Conservation (phyloP, 2,113 vertebrate genomes). For the Eulemur rufifrons region DNA sequence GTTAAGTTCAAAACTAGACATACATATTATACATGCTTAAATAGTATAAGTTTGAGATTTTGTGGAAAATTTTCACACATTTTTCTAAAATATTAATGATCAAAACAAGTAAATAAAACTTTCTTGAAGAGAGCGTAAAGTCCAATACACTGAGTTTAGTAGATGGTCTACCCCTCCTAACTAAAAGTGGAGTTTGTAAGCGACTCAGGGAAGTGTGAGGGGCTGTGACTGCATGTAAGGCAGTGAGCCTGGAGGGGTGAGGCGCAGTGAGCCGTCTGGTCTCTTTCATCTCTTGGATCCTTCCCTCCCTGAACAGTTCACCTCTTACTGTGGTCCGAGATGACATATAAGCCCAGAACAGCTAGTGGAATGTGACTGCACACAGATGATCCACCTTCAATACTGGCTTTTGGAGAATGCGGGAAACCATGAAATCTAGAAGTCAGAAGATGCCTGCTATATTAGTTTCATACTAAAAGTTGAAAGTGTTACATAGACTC, state of each 20-base stretch:
- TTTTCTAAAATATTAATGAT: neutral
- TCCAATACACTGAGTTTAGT: neutral
- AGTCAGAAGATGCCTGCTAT: neutral
- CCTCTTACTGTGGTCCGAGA: neutral
- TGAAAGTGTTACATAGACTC: neutral
- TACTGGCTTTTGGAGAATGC: neutral
- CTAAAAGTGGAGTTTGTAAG: neutral
- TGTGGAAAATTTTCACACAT: neutral
- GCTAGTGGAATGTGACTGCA: neutral
- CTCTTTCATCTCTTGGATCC: neutral
- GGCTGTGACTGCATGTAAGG: neutral
- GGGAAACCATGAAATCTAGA: neutral
- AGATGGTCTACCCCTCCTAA: neutral
- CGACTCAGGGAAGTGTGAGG: neutral
- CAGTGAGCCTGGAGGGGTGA: neutral
- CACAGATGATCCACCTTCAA: neutral
- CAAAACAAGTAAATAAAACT: neutral
- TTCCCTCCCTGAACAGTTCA: neutral
- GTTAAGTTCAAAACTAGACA: neutral
- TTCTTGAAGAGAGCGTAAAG: neutral
- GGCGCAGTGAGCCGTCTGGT: neutral
- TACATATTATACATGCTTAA: neutral
- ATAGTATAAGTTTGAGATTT: neutral
- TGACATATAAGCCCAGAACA: neutral
- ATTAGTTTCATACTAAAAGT: neutral